These are phyloP conservation scores for Acomys russatus DNA, from an alignment of 2,797 vertebrate species.

Conservation along the genomic window DNA sequence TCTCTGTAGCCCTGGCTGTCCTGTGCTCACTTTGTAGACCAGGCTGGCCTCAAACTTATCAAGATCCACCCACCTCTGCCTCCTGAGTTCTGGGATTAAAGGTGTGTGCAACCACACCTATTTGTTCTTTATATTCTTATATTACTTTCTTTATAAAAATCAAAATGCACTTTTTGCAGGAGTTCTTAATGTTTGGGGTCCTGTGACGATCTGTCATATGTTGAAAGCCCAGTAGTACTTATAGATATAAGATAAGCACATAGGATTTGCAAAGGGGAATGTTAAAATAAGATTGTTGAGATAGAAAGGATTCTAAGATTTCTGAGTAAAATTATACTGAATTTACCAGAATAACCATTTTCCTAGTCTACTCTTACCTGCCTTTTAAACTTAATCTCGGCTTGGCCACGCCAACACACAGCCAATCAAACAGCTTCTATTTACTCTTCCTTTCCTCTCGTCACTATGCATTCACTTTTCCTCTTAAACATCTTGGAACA, in stretches of 20 bases:
- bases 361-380: not conserved
- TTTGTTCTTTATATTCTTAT: not conserved
- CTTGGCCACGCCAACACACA: not conserved
- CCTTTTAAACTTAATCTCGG: not conserved
- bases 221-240: not conserved
- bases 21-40: too few species aligned
- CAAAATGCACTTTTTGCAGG: not conserved
- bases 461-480: not conserved
- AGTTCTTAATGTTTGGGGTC: not conserved
- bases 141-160: not conserved
- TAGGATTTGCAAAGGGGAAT: not conserved
- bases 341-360: not conserved
- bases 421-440: not conserved
- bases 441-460: not conserved
- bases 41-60: too few species aligned
- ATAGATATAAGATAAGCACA: not conserved
- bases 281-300: not conserved
- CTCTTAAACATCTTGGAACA: not conserved
- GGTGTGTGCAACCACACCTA: too few species aligned
- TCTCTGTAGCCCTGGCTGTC: too few species aligned
- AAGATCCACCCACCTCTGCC: too few species aligned
- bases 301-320: not conserved
- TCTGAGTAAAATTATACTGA: not conserved
- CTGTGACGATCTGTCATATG: not conserved
- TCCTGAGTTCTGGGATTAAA: too few species aligned